phyloP scores from a whole-genome alignment of 2,797 vertebrate species.

The Furcifer pardalis region DNA sequence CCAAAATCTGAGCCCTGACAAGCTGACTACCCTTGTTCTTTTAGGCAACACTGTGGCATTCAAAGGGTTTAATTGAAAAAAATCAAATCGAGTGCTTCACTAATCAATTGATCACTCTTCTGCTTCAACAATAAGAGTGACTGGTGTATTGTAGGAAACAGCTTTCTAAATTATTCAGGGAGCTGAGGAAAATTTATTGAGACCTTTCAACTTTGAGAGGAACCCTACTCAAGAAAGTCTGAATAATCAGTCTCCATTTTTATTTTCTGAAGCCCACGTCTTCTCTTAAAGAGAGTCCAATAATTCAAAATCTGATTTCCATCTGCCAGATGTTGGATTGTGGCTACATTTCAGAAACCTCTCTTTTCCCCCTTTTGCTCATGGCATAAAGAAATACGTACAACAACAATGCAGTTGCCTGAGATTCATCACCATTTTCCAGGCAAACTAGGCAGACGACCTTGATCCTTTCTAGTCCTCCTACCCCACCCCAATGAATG shows the following conservation, averaged over 20 bases:
- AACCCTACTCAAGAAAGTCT: background rate
- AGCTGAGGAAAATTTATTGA: background rate
- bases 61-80: background rate
- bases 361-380: background rate
- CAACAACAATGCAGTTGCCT: background rate
- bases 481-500: background rate
- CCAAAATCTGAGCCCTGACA: background rate
- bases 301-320: background rate
- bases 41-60: background rate
- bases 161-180: background rate
- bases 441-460: background rate
- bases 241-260: background rate
- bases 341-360: background rate
- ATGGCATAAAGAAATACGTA: background rate
- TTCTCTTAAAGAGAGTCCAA: background rate
- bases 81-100: background rate
- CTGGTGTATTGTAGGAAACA: background rate
- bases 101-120: background rate
- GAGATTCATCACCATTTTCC: background rate
- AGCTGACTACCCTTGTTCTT: background rate
- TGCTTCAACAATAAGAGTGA: background rate
- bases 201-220: background rate
- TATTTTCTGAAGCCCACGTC: background rate
- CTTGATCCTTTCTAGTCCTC: background rate
- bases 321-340: background rate